Conservation (phyloP, 2,888 invertebrate genomes). For the Seira musarum region DNA sequence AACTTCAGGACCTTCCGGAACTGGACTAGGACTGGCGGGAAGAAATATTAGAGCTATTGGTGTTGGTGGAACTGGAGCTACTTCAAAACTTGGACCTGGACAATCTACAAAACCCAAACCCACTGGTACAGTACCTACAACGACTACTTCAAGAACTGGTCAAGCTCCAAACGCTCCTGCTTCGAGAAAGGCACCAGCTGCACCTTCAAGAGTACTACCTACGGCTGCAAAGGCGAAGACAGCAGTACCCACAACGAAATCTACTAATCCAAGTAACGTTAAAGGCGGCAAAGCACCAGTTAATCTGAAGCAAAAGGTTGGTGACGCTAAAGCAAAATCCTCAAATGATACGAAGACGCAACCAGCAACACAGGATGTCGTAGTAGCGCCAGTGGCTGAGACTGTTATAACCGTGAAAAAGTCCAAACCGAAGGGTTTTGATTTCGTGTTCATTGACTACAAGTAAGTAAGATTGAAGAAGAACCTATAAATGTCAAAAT, state of each 20-base stretch:
- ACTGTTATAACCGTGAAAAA: not conserved
- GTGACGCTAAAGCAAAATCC: not conserved
- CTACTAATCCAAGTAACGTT: not conserved
- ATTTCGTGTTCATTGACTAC: conserved; percentile 60
- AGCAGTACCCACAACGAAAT: conserved; percentile 22
- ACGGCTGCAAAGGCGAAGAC: conserved; percentile 3
- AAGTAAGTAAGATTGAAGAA: too few relatives aligned
- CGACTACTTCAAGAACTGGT: not conserved
- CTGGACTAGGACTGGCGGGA: not conserved
- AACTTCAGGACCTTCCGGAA: not conserved
- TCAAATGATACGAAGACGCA: not conserved
- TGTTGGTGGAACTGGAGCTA: not conserved
- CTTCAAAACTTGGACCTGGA: not conserved
- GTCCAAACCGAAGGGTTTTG: conserved; percentile 62
- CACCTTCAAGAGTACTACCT: too few relatives aligned
- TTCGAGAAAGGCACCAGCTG: not conserved
- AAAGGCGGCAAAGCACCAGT: not conserved
- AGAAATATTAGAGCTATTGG: not conserved
- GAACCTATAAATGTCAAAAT: too few relatives aligned
- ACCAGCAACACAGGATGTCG: not conserved
- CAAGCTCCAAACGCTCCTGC: not conserved
- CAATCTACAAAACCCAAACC: not conserved
- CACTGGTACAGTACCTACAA: not conserved
- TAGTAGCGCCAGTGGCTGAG: not conserved
- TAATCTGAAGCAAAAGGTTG: not conserved